Conservation (phyloP, 2,888 invertebrate genomes). For the Limnephilus auricula region DNA sequence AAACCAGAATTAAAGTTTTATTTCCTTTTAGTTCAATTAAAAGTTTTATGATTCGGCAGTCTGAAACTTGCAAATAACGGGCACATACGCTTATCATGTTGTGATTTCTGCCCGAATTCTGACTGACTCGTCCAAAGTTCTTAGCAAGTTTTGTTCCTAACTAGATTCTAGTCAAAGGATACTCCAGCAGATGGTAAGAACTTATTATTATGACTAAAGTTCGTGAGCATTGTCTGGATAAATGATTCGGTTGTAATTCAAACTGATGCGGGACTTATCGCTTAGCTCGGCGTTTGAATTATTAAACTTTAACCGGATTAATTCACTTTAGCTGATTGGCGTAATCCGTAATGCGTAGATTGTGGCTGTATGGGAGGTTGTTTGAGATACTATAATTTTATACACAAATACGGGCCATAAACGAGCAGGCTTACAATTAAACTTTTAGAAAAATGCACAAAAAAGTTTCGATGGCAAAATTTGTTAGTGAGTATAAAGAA, state of each 20-base stretch:
- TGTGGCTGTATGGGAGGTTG: not conserved
- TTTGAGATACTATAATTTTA: not conserved
- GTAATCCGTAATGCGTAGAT: not conserved
- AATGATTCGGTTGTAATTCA: constrained; percentile 39
- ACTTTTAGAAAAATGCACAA: no score
- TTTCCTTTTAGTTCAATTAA: not conserved
- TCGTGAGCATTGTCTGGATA: constrained; percentile 42
- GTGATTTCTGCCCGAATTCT: not conserved
- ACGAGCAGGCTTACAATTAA: not conserved
- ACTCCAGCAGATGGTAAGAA: constrained; percentile 31
- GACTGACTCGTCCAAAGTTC: constrained; percentile 2
- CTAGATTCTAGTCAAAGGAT: constrained; percentile 22
- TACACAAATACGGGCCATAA: not conserved
- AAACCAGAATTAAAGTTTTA: not conserved
- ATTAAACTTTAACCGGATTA: not conserved
- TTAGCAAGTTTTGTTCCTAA: constrained; percentile 8
- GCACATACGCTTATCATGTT: not conserved
- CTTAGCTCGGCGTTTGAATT: constrained; percentile 6
- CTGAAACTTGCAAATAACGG: not conserved
- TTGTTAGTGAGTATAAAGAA: no score
- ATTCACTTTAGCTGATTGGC: not conserved
- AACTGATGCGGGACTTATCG: constrained; percentile 30
- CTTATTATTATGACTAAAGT: constrained; percentile 23
- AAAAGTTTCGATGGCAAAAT: no score
- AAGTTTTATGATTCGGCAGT: not conserved